These are phyloP conservation scores for Drosophila persimilis DNA, from an alignment of 1,140 invertebrate species.

Conservation along the genomic window DNA sequence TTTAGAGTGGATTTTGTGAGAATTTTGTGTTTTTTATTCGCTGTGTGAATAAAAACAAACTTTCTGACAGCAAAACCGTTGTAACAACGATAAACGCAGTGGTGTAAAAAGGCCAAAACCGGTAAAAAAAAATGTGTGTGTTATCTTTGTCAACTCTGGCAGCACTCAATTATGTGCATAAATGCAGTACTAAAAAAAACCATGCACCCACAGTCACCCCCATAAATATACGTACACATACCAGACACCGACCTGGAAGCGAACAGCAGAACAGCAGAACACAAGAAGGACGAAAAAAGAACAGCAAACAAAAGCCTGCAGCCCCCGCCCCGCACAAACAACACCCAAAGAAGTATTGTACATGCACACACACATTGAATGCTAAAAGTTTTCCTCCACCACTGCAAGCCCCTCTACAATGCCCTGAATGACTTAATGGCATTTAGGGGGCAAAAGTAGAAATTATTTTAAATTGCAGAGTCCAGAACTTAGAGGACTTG, in stretches of 20 bases:
- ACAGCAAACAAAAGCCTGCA: conserved; percentile 48
- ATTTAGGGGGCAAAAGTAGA: conserved; percentile 65
- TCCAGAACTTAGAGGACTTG: conserved; percentile 44
- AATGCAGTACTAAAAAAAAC: conserved; percentile 53
- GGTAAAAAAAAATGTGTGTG: conserved; percentile 8
- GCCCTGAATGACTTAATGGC: conserved; percentile 68
- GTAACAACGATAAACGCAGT: not conserved
- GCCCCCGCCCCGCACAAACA: too few species aligned
- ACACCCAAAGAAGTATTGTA: not conserved
- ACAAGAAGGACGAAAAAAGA: conserved; percentile 18
- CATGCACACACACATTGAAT: conserved; percentile 22
- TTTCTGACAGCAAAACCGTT: not conserved
- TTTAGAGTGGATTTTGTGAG: not conserved
- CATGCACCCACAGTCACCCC: conserved; percentile 4
- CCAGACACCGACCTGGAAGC: too few species aligned
- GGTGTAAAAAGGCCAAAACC: not conserved
- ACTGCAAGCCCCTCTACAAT: not conserved
- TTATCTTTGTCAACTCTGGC: conserved; percentile 19
- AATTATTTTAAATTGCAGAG: conserved; percentile 77
- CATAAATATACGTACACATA: too few species aligned
- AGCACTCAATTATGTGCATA: conserved; percentile 70
- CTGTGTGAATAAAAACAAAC: too few species aligned
- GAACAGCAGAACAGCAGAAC: conserved; percentile 3
- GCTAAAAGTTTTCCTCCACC: conserved; percentile 47
- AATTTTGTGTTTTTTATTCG: too few species aligned